These are phyloP conservation scores for Pachycephus smyrnensis DNA, from an alignment of 2,888 invertebrate species.

Conservation along the genomic window DNA sequence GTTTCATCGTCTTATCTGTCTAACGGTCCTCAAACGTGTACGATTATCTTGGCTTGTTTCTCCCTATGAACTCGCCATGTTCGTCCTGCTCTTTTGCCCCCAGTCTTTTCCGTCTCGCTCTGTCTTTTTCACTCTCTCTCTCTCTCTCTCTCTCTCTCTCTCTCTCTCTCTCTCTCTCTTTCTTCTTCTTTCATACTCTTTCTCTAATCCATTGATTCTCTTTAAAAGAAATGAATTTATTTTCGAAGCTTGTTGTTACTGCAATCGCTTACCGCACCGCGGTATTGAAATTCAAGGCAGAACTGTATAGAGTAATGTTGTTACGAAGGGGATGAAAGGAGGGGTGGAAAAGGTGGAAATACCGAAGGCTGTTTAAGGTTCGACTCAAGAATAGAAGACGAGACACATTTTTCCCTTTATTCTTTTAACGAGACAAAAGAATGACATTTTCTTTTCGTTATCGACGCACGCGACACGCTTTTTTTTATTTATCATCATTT, in stretches of 20 bases:
- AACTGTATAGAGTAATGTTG: neutral
- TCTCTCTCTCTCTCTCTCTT: slow-evolving; percentile 17
- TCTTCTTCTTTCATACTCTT: slow-evolving; percentile 8
- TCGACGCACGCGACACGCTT: no score
- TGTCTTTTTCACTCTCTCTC: slow-evolving; percentile 23
- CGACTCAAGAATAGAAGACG: neutral
- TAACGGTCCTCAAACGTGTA: neutral
- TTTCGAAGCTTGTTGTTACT: slow-evolving; percentile 43
- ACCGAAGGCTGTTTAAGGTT: neutral
- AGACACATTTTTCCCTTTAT: neutral
- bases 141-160: slow-evolving; percentile 19
- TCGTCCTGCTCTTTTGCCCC: slow-evolving; percentile 7
- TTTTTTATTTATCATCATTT: neutral
- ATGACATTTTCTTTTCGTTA: no score
- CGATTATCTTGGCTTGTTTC: neutral
- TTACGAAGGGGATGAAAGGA: slow-evolving; percentile 11
- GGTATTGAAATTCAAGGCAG: slow-evolving; percentile 32
- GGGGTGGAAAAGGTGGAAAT: slow-evolving; percentile 15
- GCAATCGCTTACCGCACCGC: slow-evolving; percentile 35
- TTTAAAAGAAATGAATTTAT: slow-evolving; percentile 42
- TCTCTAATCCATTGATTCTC: slow-evolving; percentile 15
- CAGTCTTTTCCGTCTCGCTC: slow-evolving; percentile 10
- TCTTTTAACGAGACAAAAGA: neutral
- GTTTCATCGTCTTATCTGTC: neutral
- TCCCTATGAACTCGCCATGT: neutral